Evolutionary conservation across 1,140 invertebrate species (phyloP).

Genomic region (Listronotus bonariensis): DNA sequence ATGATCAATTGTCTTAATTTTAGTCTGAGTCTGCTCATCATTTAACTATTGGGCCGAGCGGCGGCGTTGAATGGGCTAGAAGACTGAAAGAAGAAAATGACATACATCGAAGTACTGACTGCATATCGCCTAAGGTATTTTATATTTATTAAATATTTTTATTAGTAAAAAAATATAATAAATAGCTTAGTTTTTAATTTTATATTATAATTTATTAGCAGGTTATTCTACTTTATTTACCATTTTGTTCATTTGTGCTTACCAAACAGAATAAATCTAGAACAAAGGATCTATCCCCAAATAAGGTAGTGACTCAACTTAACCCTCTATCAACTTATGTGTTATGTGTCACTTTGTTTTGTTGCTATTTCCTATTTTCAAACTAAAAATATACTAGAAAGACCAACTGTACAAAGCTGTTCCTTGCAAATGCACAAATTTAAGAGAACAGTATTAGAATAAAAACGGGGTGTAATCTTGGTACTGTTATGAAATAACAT

Average conservation of each 20-base stretch:
- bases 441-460: too few species aligned
- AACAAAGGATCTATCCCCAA: slow-evolving; percentile 20
- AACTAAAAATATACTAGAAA: background rate
- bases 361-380: background rate
- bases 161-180: background rate
- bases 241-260: slow-evolving; percentile 8
- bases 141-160: background rate
- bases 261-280: slow-evolving; percentile 25
- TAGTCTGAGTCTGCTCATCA: slow-evolving; percentile 57
- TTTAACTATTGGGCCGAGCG: slow-evolving; percentile 66
- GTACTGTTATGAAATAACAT: too few species aligned
- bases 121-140: slow-evolving; percentile 65
- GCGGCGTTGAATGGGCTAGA: slow-evolving; percentile 66
- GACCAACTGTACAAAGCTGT: background rate
- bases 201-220: background rate
- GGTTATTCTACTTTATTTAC: too few species aligned
- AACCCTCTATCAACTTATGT: background rate
- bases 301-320: slow-evolving; percentile 28
- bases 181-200: background rate
- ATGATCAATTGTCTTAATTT: slow-evolving; percentile 6
- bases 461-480: too few species aligned
- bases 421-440: background rate
- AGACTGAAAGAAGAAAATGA: slow-evolving; percentile 59
- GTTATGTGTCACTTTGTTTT: slow-evolving; percentile 15
- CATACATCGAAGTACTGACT: slow-evolving; percentile 66